A percentile compares a stretch with the other conserved stretches of the same genome.
phyloP scores from a whole-genome alignment of 2,888 invertebrate species.

The Ochropleura leucogaster region DNA sequence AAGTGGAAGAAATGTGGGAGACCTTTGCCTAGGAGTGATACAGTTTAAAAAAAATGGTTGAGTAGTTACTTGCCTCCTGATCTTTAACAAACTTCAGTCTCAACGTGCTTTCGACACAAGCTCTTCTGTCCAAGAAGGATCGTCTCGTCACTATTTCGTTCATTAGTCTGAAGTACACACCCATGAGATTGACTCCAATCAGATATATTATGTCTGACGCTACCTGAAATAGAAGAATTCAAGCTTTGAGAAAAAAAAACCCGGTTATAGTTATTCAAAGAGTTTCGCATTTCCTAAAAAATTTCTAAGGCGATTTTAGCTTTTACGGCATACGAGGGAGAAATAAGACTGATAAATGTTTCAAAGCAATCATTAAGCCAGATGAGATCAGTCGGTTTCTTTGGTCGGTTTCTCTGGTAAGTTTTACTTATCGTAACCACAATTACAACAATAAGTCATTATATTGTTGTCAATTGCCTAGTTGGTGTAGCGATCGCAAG shows the following conservation, averaged over 20 bases:
- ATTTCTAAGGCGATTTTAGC: background rate
- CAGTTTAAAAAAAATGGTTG: no score
- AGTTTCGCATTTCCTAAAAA: background rate
- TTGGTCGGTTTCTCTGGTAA: background rate
- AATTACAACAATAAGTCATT: background rate
- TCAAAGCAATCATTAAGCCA: background rate
- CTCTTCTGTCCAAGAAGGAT: constrained; percentile 96
- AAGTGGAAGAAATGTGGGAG: no score
- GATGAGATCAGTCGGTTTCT: background rate
- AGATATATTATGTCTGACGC: constrained; percentile 93
- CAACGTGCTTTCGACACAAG: constrained; percentile 96
- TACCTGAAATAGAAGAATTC: constrained; percentile 88
- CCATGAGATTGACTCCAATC: constrained; percentile 94
- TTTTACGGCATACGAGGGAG: background rate
- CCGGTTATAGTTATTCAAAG: background rate
- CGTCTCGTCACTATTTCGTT: constrained; percentile 96
- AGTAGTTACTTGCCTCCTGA: constrained; percentile 91
- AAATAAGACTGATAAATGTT: background rate
- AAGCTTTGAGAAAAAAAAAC: background rate
- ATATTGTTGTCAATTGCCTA: background rate
- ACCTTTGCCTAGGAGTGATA: no score
- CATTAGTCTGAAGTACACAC: constrained; percentile 96
- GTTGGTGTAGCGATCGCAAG: background rate
- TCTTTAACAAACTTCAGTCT: constrained; percentile 95
- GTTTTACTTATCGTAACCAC: background rate